These are phyloP conservation scores for Nasonia giraulti DNA, from an alignment of 1,140 invertebrate species.

Conservation along the genomic window DNA sequence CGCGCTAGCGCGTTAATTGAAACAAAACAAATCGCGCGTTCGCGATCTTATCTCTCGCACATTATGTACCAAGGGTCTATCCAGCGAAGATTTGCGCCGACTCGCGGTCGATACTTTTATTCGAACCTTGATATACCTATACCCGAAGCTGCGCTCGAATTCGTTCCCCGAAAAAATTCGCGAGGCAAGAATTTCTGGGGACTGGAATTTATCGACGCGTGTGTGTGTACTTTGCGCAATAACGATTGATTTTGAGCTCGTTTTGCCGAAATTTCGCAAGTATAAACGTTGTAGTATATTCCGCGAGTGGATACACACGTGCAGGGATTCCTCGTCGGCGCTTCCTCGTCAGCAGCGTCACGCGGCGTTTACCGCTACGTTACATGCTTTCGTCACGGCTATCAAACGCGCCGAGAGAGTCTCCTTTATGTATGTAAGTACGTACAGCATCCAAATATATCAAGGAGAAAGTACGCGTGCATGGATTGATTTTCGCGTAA, in stretches of 20 bases:
- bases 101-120: neutral
- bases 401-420: neutral
- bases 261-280: neutral
- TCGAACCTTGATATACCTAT: neutral
- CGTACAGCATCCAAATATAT: neutral
- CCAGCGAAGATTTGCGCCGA: neutral
- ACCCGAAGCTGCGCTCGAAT: neutral
- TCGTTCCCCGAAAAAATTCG: neutral
- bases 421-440: neutral
- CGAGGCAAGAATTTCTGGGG: neutral
- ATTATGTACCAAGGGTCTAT: too few species aligned
- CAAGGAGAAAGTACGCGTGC: neutral
- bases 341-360: neutral
- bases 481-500: neutral
- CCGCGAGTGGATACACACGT: too few species aligned
- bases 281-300: too few species aligned
- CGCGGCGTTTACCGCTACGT: neutral
- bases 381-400: neutral
- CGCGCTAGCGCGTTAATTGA: neutral
- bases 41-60: too few species aligned
- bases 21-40: neutral
- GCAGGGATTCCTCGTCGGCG: neutral
- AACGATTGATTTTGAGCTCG: neutral
- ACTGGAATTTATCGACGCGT: neutral
- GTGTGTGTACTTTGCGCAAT: too few species aligned